Evolutionary conservation across 2,888 invertebrate genomes (phyloP).

Genomic region (Drosophila antonietae): DNA sequence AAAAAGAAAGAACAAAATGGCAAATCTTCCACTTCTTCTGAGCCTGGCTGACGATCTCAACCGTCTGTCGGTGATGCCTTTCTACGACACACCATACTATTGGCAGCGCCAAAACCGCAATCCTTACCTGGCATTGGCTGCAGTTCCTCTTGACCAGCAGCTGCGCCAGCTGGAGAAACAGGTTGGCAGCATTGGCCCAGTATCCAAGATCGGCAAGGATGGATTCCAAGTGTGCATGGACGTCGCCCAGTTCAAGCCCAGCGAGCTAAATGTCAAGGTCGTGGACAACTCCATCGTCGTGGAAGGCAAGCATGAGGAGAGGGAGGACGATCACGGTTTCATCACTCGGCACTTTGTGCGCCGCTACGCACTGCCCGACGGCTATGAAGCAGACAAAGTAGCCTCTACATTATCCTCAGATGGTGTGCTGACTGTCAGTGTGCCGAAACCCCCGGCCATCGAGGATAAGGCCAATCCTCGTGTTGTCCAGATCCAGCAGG

Average conservation of each 20-base stretch:
- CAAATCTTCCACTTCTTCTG: conserved; percentile 69
- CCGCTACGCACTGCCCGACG: conserved; percentile 88
- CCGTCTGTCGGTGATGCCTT: conserved; percentile 64
- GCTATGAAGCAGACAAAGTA: conserved; percentile 89
- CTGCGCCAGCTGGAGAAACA: conserved; percentile 61
- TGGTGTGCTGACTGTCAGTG: conserved; percentile 91
- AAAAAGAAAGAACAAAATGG: conserved; percentile 46
- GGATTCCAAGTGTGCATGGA: conserved; percentile 90
- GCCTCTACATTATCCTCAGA: conserved; percentile 92
- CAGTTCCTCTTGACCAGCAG: conserved; percentile 59
- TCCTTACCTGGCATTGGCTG: conserved; percentile 48
- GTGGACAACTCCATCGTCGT: conserved; percentile 87
- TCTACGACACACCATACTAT: conserved; percentile 57
- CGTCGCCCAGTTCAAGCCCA: conserved; percentile 89
- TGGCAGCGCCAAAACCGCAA: conserved; percentile 48
- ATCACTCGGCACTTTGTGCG: conserved; percentile 93
- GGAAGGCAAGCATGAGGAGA: conserved; percentile 90
- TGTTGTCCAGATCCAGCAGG: conserved; percentile 87
- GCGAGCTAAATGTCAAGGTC: conserved; percentile 89
- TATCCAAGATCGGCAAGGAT: conserved; percentile 86
- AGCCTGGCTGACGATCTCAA: conserved; percentile 71
- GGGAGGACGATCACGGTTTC: conserved; percentile 89
- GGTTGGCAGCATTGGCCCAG: conserved; percentile 36
- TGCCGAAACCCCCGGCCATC: conserved; percentile 85
- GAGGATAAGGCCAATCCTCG: conserved; percentile 85